Percentiles rank a stretch among this genome's conserved stretches.
These are phyloP conservation scores for Epistrophella euchroma DNA, from an alignment of 2,888 invertebrate genomes.

Conservation along the genomic window DNA sequence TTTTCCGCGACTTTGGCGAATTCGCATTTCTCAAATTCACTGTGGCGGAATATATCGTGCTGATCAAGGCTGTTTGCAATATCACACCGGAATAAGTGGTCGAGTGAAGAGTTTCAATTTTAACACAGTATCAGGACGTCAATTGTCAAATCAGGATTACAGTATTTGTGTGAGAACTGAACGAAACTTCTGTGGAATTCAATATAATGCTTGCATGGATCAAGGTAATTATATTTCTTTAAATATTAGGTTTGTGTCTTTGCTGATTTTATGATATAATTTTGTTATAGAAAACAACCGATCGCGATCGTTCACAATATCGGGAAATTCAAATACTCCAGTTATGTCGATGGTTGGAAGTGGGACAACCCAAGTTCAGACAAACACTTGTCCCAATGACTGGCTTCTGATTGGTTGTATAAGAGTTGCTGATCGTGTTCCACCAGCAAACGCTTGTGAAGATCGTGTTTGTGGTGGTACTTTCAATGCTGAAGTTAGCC, in stretches of 20 bases:
- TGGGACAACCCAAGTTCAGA: constrained; percentile 86
- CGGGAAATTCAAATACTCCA: constrained; percentile 90
- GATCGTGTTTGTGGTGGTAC: constrained; percentile 94
- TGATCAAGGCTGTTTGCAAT: constrained; percentile 83
- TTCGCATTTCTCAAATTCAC: constrained; percentile 91
- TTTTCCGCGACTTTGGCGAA: constrained; percentile 91
- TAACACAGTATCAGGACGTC: constrained; percentile 89
- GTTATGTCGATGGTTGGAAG: constrained; percentile 89
- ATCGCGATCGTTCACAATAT: constrained; percentile 90
- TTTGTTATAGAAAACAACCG: constrained; percentile 87
- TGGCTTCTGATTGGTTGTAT: constrained; percentile 93
- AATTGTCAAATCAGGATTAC: constrained; percentile 95
- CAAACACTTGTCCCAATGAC: constrained; percentile 90
- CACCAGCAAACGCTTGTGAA: constrained; percentile 87
- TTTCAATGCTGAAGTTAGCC: constrained; percentile 89
- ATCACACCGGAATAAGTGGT: constrained; percentile 89
- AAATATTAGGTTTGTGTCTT: background rate
- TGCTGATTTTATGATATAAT: background rate
- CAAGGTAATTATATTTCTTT: constrained; percentile 84
- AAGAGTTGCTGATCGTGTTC: constrained; percentile 83
- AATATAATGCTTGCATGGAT: constrained; percentile 91
- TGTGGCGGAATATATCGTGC: constrained; percentile 89
- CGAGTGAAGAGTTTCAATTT: constrained; percentile 93
- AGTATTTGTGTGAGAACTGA: constrained; percentile 93
- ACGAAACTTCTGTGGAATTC: constrained; percentile 93